Conservation (phyloP, 2,888 invertebrate species). For the Eurytoma californica region DNA sequence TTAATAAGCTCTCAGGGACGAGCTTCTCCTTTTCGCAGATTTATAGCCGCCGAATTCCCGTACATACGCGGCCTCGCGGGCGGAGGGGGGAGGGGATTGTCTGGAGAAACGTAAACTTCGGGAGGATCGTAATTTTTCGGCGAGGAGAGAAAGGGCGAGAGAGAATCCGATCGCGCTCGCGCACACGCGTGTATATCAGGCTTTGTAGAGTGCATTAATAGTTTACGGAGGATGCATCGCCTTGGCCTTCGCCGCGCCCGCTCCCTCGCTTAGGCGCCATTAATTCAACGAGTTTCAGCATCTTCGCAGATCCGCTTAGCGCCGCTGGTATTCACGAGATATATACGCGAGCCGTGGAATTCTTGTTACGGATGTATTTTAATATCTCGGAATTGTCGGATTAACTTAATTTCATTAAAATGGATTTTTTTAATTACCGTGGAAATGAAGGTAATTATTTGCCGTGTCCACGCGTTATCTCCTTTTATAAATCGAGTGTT, state of each 20-base stretch:
- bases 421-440: too few relatives aligned
- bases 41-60: slow-evolving; percentile 14
- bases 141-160: neutral
- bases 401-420: too few relatives aligned
- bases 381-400: slow-evolving; percentile 8
- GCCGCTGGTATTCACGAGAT: neutral
- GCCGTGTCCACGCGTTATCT: too few relatives aligned
- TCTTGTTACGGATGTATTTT: slow-evolving; percentile 18
- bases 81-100: neutral
- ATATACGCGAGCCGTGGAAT: slow-evolving; percentile 6
- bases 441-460: too few relatives aligned
- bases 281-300: slow-evolving; percentile 43
- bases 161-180: neutral
- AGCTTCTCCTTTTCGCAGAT: slow-evolving; percentile 22
- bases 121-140: slow-evolving; percentile 24
- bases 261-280: slow-evolving; percentile 12
- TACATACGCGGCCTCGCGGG: neutral
- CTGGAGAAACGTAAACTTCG: neutral
- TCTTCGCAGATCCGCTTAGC: slow-evolving; percentile 44
- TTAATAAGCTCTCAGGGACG: slow-evolving; percentile 23
- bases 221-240: slow-evolving; percentile 37
- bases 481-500: too few relatives aligned
- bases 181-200: neutral
- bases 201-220: slow-evolving; percentile 38
- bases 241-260: neutral